These are phyloP conservation scores for Netelia fuscicornis DNA, from an alignment of 2,888 invertebrate genomes.

Conservation along the genomic window DNA sequence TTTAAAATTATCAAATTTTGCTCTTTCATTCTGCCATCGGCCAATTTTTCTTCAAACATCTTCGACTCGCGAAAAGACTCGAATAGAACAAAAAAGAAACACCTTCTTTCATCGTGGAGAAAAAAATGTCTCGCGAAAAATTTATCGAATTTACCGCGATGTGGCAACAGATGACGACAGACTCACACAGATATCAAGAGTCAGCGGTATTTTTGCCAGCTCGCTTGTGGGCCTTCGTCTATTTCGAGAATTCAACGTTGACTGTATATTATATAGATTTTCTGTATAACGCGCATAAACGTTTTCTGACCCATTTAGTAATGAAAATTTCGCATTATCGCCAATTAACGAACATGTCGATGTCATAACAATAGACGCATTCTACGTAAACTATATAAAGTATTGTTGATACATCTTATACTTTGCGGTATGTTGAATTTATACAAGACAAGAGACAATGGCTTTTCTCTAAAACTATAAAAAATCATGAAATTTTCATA, in stretches of 20 bases:
- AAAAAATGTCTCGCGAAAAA: conserved; percentile 50
- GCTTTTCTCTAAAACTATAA: no score
- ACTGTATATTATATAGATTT: conserved; percentile 55
- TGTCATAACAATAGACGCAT: conserved; percentile 16
- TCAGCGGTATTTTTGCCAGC: conserved; percentile 82
- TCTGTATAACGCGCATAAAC: conserved; percentile 68
- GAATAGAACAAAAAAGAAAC: neutral
- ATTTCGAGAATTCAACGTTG: conserved; percentile 78
- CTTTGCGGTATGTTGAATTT: no score
- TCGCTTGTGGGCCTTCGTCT: conserved; percentile 81
- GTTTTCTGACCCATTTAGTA: conserved; percentile 82
- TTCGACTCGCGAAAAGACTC: neutral
- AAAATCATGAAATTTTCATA: neutral
- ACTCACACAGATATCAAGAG: conserved; percentile 48
- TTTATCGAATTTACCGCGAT: conserved; percentile 56
- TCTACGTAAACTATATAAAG: conserved; percentile 61
- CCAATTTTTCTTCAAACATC: neutral
- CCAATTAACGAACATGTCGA: conserved; percentile 45
- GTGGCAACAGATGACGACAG: conserved; percentile 58
- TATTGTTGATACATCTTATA: no score
- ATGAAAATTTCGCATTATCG: conserved; percentile 70
- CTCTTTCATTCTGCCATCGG: neutral
- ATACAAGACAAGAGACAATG: no score
- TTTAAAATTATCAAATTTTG: neutral
- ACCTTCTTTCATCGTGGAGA: conserved; percentile 2